Evolutionary conservation across 2,888 invertebrate species (phyloP), one percentile per base, ranked within the genome.

Genomic region (Watsonalla cultraria): DNA sequence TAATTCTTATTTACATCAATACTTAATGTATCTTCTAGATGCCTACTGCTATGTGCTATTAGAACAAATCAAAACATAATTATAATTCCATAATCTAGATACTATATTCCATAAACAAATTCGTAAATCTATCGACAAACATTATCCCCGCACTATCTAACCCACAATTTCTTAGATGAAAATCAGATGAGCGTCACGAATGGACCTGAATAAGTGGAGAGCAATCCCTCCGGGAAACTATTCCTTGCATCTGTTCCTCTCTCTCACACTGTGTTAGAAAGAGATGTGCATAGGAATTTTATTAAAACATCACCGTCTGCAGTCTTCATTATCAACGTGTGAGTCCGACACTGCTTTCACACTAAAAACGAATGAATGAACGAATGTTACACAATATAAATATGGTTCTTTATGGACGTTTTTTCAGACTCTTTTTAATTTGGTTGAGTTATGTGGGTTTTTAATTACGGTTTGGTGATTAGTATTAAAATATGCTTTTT

Each of bases 301-400:
- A 82, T 82, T 82, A 82, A 82, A 83, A 82, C 82, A 79, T 82
- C 80, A 72, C 66, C 66, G 72, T 67, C 63, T 70, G 68, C 66
- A 68, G 64, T 71, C 69, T 79, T 79, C 74, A 84, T 84, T 86
- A 84, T 79, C 87, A 69, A 76, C 86, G 86, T 86, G 87, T 86
- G 86, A 72, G 86, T 86, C 75, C 85, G 62, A 60, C 65, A 61
- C 63, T 59, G 67, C 68, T 70, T 78, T 78, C 78, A 78, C 74
- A 73, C 63, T 61, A 56, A 54, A 45, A 37, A 45, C 57, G 67
- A 68, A 68, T 76, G 80, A 80, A 82, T 79, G 76, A 70, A 79
- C 74, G 79, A 77, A 76, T 82, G 81, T 82, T 78, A 82, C 76
- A 78, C 74, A 76, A 77, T 77, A 79, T 78, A 78, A 77, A 80